A percentile compares a stretch with the other conserved stretches of the same genome.
Evolutionary conservation across 2,888 invertebrate species (phyloP).

Genomic region (Magallana nippona): DNA sequence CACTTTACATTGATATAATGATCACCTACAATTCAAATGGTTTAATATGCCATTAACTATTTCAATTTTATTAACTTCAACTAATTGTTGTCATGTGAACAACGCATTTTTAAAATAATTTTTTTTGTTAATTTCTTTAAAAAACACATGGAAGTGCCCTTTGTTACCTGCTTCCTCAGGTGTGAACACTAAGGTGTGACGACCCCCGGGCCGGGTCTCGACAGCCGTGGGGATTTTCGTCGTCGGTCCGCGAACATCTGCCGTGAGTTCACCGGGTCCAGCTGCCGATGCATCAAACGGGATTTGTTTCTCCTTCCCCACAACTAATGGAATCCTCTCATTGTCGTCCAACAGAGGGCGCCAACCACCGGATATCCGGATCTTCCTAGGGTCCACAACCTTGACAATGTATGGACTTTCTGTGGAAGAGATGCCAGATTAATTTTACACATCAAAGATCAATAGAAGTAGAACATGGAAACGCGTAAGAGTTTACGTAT

Average conservation of each 20-base stretch:
- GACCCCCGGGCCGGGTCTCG: slow-evolving; percentile 76
- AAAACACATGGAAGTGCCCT: too few relatives aligned
- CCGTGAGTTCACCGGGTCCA: slow-evolving; percentile 88
- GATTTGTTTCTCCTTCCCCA: slow-evolving; percentile 82
- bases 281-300: slow-evolving; percentile 93
- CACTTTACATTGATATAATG: slow-evolving; percentile 71
- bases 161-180: slow-evolving; percentile 82
- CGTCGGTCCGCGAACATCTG: slow-evolving; percentile 81
- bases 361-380: slow-evolving; percentile 92
- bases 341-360: slow-evolving; percentile 87
- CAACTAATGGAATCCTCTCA: slow-evolving; percentile 79
- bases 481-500: not conserved
- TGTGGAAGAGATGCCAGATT: slow-evolving; percentile 74
- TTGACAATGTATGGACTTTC: slow-evolving; percentile 91
- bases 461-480: too few relatives aligned
- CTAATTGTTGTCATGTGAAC: too few relatives aligned
- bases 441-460: too few relatives aligned
- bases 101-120: too few relatives aligned
- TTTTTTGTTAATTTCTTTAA: too few relatives aligned
- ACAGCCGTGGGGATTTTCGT: slow-evolving; percentile 82
- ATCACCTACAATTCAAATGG: slow-evolving; percentile 59
- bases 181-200: slow-evolving; percentile 83
- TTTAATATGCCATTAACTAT: too few relatives aligned
- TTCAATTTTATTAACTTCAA: too few relatives aligned
- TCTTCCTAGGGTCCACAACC: slow-evolving; percentile 87